phyloP scores from a whole-genome alignment of 2,113 vertebrate species.

The Alosa alosa region DNA sequence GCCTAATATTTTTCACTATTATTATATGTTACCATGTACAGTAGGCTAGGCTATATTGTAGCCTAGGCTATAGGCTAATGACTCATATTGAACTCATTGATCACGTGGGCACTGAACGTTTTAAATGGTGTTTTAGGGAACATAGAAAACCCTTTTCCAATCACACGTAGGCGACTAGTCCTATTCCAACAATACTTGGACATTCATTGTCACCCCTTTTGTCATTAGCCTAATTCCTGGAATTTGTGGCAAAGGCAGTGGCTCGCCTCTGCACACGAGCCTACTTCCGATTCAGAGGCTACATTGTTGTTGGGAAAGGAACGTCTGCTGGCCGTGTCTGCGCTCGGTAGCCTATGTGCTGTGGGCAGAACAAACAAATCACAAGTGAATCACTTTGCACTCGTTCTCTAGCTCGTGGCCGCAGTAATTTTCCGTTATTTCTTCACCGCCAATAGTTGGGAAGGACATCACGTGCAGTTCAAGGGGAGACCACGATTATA shows the following conservation, averaged over 20 bases:
- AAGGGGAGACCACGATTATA: background rate
- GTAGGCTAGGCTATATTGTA: too few species aligned
- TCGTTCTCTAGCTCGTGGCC: background rate
- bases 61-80: too few species aligned
- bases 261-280: constrained; percentile 26
- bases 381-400: constrained; percentile 39
- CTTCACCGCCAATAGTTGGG: background rate
- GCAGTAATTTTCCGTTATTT: constrained; percentile 20
- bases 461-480: background rate
- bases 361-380: constrained; percentile 23
- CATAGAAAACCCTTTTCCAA: background rate
- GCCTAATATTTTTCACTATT: too few species aligned
- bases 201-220: background rate
- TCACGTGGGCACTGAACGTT: too few species aligned
- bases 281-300: background rate
- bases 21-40: too few species aligned
- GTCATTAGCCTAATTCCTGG: background rate
- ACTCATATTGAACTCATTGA: too few species aligned
- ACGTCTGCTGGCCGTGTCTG: constrained; percentile 26
- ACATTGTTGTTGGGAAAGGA: background rate
- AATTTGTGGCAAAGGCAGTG: background rate
- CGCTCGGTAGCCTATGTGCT: constrained; percentile 23
- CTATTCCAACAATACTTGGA: background rate
- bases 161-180: background rate
- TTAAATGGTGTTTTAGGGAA: too few species aligned